phyloP scores from a whole-genome alignment of 2,888 invertebrate genomes.

The Cloeon dipterum region DNA sequence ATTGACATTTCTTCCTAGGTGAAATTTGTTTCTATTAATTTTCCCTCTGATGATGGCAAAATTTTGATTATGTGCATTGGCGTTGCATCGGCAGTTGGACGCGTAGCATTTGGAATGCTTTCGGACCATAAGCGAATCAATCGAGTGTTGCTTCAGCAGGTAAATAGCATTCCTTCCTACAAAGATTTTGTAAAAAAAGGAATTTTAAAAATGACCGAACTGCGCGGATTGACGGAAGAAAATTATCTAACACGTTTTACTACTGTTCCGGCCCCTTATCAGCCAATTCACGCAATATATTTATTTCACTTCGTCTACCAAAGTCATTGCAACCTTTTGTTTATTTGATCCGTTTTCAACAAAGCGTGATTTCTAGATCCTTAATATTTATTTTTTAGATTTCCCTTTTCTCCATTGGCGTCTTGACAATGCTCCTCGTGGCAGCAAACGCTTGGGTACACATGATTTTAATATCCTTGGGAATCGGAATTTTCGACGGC shows the following conservation, averaged over 20 bases:
- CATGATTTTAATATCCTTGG: slow-evolving; percentile 44
- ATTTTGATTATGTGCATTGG: slow-evolving; percentile 69
- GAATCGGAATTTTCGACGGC: slow-evolving; percentile 80
- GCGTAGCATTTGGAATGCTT: slow-evolving; percentile 61
- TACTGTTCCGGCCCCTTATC: too few relatives aligned
- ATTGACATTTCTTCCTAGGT: slow-evolving; percentile 14
- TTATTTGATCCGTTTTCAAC: too few relatives aligned
- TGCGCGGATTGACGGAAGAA: too few relatives aligned
- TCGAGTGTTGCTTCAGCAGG: slow-evolving; percentile 64
- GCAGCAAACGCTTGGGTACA: slow-evolving; percentile 36
- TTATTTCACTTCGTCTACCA: too few relatives aligned
- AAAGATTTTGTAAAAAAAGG: too few relatives aligned
- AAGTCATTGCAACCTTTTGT: too few relatives aligned
- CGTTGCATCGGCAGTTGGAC: slow-evolving; percentile 60
- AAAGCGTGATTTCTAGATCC: too few relatives aligned
- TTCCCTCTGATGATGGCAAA: slow-evolving; percentile 35
- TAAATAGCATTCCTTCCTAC: slow-evolving; percentile 12
- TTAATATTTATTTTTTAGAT: slow-evolving; percentile 20
- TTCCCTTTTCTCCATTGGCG: slow-evolving; percentile 54
- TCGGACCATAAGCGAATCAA: slow-evolving; percentile 61
- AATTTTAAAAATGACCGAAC: too few relatives aligned
- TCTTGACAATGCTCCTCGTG: slow-evolving; percentile 51
- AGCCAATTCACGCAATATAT: too few relatives aligned
- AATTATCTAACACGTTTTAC: too few relatives aligned
- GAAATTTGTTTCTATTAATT: slow-evolving; percentile 41